Conservation (phyloP, 2,888 invertebrate species). For the Drosophila algonquin region DNA sequence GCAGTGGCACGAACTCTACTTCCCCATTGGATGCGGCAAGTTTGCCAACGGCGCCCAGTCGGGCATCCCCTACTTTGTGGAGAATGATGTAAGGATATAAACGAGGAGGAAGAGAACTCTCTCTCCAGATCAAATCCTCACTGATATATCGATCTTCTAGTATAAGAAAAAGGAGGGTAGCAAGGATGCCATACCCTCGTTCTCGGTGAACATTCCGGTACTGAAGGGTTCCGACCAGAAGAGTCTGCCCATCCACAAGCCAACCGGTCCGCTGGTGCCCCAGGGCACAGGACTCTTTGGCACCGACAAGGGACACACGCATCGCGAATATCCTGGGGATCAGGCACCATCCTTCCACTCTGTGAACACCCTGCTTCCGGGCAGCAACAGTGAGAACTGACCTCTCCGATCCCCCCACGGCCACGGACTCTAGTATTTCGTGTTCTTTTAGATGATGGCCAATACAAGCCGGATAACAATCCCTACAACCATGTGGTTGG, state of each 20-base stretch:
- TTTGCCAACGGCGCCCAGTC: conserved; percentile 83
- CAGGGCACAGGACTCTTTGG: conserved; percentile 70
- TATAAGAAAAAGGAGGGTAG: conserved; percentile 50
- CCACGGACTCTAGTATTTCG: conserved; percentile 5
- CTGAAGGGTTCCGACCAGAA: conserved; percentile 67
- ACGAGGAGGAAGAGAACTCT: conserved; percentile 2
- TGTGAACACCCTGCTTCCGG: conserved; percentile 71
- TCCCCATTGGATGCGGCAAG: conserved; percentile 90
- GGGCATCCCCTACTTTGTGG: conserved; percentile 70
- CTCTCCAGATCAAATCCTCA: conserved; percentile 5
- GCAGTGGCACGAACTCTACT: conserved; percentile 88
- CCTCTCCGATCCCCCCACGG: not conserved
- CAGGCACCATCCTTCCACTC: conserved; percentile 79
- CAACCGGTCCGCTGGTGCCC: conserved; percentile 40
- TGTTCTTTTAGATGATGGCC: conserved; percentile 77
- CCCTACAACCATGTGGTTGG: conserved; percentile 70
- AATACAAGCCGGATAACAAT: conserved; percentile 60
- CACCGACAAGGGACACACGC: conserved; percentile 69
- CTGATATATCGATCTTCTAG: conserved; percentile 50
- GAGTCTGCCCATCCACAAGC: conserved; percentile 65
- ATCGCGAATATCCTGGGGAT: conserved; percentile 62
- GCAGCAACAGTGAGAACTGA: conserved; percentile 62
- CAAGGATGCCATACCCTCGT: conserved; percentile 33
- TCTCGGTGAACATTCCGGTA: conserved; percentile 36
- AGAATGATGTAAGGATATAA: conserved; percentile 69